Evolutionary conservation across 64 coral and sea anemone species (phyloP).

Genomic region (Stichodactyla helianthus): DNA sequence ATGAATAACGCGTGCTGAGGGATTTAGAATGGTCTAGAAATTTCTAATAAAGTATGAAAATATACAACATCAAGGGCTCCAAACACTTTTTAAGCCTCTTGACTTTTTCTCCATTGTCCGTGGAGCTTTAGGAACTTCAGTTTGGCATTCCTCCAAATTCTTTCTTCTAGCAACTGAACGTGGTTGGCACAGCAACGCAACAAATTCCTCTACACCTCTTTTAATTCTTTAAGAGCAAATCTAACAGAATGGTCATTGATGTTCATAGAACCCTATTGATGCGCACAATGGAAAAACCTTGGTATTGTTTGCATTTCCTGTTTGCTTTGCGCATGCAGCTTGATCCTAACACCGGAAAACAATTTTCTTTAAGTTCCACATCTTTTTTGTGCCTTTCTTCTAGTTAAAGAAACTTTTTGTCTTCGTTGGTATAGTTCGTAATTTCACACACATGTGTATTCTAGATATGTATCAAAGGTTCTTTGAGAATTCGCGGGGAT

Average conservation of each 20-base stretch:
- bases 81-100: neutral
- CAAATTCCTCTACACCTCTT: constrained; percentile 5
- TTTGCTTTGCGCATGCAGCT: neutral
- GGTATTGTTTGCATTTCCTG: neutral
- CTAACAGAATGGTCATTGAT: neutral
- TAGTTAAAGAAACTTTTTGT: no score
- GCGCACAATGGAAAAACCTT: neutral
- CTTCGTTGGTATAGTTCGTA: no score
- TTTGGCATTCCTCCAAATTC: constrained; percentile 16
- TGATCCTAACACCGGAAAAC: neutral
- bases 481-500: no score
- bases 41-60: neutral
- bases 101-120: neutral
- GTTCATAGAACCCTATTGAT: neutral
- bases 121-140: neutral
- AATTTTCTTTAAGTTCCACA: no score
- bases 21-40: neutral
- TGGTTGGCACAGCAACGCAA: constrained; percentile 7
- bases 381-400: no score
- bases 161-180: neutral
- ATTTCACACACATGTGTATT: no score
- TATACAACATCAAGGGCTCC: neutral
- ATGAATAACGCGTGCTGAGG: neutral
- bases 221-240: constrained; percentile 5
- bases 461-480: no score